Conservation (phyloP, 1,140 invertebrate genomes). For the Drosophila pseudoananassae region DNA sequence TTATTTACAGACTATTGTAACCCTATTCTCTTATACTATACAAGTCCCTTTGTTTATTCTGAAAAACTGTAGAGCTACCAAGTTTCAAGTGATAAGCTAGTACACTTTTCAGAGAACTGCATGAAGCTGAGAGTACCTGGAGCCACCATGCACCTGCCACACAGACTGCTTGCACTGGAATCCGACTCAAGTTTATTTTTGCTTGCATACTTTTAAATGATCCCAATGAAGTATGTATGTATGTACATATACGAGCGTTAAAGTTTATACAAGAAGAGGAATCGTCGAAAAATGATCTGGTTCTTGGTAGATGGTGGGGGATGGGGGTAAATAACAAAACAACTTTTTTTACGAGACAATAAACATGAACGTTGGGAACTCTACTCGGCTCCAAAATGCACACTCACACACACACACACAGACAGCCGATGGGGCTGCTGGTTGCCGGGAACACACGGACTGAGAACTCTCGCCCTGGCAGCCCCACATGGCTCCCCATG, state of each 20-base stretch:
- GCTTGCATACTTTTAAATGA: neutral
- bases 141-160: neutral
- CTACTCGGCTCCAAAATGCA: conserved; percentile 20
- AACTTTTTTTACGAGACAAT: conserved; percentile 15
- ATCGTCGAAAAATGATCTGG: conserved; percentile 21
- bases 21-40: no score
- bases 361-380: conserved; percentile 26
- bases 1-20: no score
- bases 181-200: neutral
- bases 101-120: neutral
- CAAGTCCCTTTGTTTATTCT: no score
- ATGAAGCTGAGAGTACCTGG: neutral
- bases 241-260: no score
- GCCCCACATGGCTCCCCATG: conserved; percentile 68
- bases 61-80: neutral
- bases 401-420: conserved; percentile 15
- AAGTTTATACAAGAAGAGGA: neutral
- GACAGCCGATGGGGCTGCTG: no score
- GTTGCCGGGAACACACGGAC: conserved; percentile 1
- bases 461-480: conserved; percentile 42
- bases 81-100: neutral
- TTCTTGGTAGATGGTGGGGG: conserved; percentile 4
- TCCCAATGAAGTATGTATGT: neutral
- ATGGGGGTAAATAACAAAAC: conserved; percentile 2
- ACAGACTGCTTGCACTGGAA: neutral